These are phyloP conservation scores for Bhutanitis thaidina DNA, from an alignment of 2,888 invertebrate species.

Conservation along the genomic window DNA sequence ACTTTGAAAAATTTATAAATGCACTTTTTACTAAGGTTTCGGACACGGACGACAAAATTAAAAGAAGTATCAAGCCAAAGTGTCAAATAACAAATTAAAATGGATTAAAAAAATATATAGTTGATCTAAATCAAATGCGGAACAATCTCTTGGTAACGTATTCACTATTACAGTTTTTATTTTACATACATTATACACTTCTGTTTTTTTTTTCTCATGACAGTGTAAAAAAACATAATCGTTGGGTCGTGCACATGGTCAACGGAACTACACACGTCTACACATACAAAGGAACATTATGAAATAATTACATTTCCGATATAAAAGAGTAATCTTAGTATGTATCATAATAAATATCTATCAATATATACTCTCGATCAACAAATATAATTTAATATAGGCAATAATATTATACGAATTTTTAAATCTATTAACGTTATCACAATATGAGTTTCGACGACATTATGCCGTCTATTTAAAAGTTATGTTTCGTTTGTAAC, in stretches of 20 bases:
- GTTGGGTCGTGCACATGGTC: slow-evolving; percentile 27
- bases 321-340: slow-evolving; percentile 57
- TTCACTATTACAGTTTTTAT: slow-evolving; percentile 14
- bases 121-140: slow-evolving; percentile 21
- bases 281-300: slow-evolving; percentile 44
- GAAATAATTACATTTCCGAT: slow-evolving; percentile 48
- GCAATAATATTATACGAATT: slow-evolving; percentile 63
- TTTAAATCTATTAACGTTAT: slow-evolving; percentile 64
- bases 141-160: slow-evolving; percentile 27
- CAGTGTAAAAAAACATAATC: slow-evolving; percentile 31
- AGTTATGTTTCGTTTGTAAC: slow-evolving; percentile 46
- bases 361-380: slow-evolving; percentile 71
- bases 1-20: slow-evolving; percentile 55
- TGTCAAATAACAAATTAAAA: slow-evolving; percentile 29
- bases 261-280: slow-evolving; percentile 37
- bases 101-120: slow-evolving; percentile 19
- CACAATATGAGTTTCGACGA: slow-evolving; percentile 63
- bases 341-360: slow-evolving; percentile 68
- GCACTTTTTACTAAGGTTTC: slow-evolving; percentile 52
- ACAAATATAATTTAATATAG: slow-evolving; percentile 71
- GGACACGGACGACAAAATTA: slow-evolving; percentile 47
- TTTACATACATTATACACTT: slow-evolving; percentile 19
- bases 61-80: slow-evolving; percentile 36
- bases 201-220: slow-evolving; percentile 18
- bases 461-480: slow-evolving; percentile 53